Percentiles rank a stretch among this genome's conserved stretches.
Conservation (phyloP, 2,888 invertebrate genomes). For the Eilema caniola region DNA sequence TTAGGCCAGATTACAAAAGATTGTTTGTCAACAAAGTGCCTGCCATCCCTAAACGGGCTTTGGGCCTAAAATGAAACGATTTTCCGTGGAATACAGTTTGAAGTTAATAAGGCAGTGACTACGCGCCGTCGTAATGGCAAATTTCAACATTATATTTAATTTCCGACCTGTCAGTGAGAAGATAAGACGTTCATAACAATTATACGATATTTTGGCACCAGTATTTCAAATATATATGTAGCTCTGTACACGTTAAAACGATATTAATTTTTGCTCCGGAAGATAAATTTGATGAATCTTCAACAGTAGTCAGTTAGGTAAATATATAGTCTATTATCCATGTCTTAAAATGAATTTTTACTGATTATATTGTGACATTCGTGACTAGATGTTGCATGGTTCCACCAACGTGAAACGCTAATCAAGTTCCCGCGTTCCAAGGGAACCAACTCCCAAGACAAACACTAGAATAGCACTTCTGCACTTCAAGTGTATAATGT, state of each 20-base stretch:
- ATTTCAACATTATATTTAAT: conserved; percentile 9
- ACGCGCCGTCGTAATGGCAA: background rate
- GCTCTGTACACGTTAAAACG: background rate
- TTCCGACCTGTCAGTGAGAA: conserved; percentile 5
- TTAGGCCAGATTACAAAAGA: conserved; percentile 19
- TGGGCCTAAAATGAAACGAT: conserved; percentile 11
- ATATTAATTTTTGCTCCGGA: background rate
- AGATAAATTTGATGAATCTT: background rate
- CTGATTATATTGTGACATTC: background rate
- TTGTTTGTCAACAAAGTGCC: conserved; percentile 16
- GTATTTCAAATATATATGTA: conserved; percentile 1
- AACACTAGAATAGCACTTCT: no score
- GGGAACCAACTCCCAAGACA: background rate
- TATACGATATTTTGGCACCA: background rate
- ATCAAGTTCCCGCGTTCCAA: background rate
- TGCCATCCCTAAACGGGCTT: conserved; percentile 5
- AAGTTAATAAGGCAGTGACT: conserved; percentile 19
- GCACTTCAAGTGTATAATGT: no score
- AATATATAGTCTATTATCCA: background rate
- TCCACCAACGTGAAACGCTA: background rate
- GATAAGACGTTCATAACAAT: background rate
- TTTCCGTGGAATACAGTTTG: background rate
- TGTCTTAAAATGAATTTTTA: background rate
- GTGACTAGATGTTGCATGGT: background rate
- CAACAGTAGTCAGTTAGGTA: no score